A percentile compares a stretch with the other conserved stretches of the same genome.
phyloP scores from a whole-genome alignment of 2,113 vertebrate species.

The Peromyscus californicus region DNA sequence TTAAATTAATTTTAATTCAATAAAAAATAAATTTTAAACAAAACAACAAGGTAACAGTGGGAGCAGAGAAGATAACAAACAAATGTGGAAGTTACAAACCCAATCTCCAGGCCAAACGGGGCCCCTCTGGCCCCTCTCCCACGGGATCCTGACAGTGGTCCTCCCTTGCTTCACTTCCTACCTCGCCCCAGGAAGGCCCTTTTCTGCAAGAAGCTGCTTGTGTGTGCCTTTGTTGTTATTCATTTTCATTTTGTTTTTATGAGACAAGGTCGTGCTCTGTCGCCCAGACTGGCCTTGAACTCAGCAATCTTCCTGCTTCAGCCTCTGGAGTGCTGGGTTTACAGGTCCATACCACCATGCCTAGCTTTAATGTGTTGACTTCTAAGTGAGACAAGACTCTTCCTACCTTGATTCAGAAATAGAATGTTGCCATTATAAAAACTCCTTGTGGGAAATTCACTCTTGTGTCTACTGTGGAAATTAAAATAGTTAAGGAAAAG shows the following conservation, averaged over 20 bases:
- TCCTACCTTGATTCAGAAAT: not conserved
- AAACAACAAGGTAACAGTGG: not conserved
- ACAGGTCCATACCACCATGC: not conserved
- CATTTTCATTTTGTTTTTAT: not conserved
- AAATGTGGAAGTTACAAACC: not conserved
- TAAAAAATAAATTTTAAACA: not conserved
- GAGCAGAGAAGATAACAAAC: constrained; percentile 8
- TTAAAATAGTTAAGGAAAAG: constrained; percentile 21
- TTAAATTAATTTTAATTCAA: constrained; percentile 6
- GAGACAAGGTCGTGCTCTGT: not conserved
- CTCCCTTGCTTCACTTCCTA: not conserved
- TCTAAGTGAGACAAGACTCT: not conserved
- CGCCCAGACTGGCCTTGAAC: not conserved
- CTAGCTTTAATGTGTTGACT: not conserved
- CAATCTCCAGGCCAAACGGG: not conserved
- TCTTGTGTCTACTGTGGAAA: not conserved
- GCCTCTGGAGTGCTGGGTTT: not conserved
- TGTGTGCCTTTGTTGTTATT: not conserved
- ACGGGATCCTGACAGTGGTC: not conserved
- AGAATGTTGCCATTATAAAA: not conserved
- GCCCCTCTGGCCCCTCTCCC: not conserved
- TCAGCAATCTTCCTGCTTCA: not conserved
- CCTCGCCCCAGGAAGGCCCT: not conserved
- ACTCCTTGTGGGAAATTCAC: constrained; percentile 34
- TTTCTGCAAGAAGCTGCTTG: not conserved